Base-by-base conservation (phyloP, 2,888 invertebrate species). In the Leucophenga maculata region DNA sequence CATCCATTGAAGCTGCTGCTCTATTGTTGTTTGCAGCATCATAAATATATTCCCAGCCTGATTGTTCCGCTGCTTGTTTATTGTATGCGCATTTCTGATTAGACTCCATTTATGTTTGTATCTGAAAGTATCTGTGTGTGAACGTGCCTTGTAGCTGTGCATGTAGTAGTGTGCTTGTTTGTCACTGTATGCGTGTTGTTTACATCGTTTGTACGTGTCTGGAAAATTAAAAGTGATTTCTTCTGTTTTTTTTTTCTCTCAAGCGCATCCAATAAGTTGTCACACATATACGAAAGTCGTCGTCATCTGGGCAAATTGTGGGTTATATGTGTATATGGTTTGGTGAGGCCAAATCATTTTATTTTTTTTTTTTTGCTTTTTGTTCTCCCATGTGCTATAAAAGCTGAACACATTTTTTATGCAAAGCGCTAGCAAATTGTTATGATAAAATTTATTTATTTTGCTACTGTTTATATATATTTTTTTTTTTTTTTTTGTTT, bases 361-460 rank as follows among this genome's bases (percentile, higher is more conserved):
- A 54, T 18, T 22, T 39, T 39, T 8, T 39, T 39, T n/a, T n/a
- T n/a, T n/a, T n/a, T n/a, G n/a, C n/a, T n/a, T n/a, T n/a, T n/a
- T n/a, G n/a, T n/a, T 39, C 9, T 8, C 39, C 3, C 39, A 39
- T 39, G 22, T 31, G 57, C 57, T 57, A n/a, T 59, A 60, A 31
- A 59, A 59, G 32, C n/a, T 6, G n/a, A 64, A 60, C 60, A 22
- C 32, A 39, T 60, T 64, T 64, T 64, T 73, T 73, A 73, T 75
- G 74, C 71, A 72, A 75, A 76, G 66, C 72, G 48, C 52, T 57
- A 18, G 46, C 68, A 75, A 77, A 76, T 76, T 74, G 70, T 77
- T 76, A 70, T 75, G 72, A 69, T 70, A 73, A 69, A 73, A 70
- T 71, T 77, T 65, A 54, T 48, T 67, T 59, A 65, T 72, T 73